Conservation (phyloP, 1,140 invertebrate species). For the Ephestia elutella region DNA sequence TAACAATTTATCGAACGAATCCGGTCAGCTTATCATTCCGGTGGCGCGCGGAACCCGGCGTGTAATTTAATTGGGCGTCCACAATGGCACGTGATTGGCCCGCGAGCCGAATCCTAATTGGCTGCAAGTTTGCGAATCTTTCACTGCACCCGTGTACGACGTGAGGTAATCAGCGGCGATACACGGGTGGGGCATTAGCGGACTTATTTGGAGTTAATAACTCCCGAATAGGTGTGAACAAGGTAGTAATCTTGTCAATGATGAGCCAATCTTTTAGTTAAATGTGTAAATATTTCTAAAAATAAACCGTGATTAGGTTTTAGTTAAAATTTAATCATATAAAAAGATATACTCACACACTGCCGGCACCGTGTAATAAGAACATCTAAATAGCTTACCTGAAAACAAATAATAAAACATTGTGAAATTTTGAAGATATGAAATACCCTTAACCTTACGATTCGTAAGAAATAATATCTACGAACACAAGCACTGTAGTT, state of each 20-base stretch:
- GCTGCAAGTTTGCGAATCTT: slow-evolving; percentile 22
- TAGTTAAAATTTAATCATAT: too few relatives aligned
- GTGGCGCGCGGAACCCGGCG: slow-evolving; percentile 29
- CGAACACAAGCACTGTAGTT: too few relatives aligned
- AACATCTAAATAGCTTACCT: background rate
- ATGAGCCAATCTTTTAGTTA: too few relatives aligned
- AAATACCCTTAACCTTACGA: too few relatives aligned
- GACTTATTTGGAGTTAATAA: background rate
- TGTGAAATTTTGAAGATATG: too few relatives aligned
- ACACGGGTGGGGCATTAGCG: background rate
- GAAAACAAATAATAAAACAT: background rate
- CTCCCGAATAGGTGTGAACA: background rate
- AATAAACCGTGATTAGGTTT: too few relatives aligned
- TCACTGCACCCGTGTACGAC: slow-evolving; percentile 12
- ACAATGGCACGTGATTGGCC: slow-evolving; percentile 48
- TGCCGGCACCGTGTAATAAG: too few relatives aligned
- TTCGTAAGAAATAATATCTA: too few relatives aligned
- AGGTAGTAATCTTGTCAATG: too few relatives aligned
- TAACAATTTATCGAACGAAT: background rate
- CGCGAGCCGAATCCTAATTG: slow-evolving; percentile 37
- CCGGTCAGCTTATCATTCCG: slow-evolving; percentile 21
- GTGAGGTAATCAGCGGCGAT: background rate
- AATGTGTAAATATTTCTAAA: too few relatives aligned
- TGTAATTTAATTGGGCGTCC: slow-evolving; percentile 42
- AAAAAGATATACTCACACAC: too few relatives aligned